Evolutionary conservation across 2,797 vertebrate species (phyloP).

Genomic region (Acipenser transmontanus): DNA sequence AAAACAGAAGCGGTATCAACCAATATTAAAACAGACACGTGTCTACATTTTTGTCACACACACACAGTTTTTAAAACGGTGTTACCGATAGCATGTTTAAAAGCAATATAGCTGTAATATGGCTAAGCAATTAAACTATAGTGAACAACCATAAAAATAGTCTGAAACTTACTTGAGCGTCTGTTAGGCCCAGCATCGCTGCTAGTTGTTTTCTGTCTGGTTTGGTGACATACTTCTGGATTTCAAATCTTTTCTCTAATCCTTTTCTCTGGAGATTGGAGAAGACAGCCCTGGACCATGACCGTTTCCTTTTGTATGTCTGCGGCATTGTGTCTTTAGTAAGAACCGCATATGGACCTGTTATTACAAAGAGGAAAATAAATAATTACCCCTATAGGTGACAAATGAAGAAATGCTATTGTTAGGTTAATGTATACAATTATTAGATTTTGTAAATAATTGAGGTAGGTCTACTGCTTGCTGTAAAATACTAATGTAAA

Average conservation of each 20-base stretch:
- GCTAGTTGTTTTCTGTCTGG: constrained; percentile 95
- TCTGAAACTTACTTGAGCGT: constrained; percentile 77
- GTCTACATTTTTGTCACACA: too few species aligned
- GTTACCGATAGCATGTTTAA: too few species aligned
- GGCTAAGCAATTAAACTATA: too few species aligned
- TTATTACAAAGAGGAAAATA: background rate
- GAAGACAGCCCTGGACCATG: constrained; percentile 95
- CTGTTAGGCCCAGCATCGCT: constrained; percentile 93
- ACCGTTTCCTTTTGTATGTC: constrained; percentile 94
- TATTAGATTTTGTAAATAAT: too few species aligned
- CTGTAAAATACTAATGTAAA: too few species aligned
- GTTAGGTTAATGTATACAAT: background rate
- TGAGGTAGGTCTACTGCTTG: too few species aligned
- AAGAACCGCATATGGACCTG: constrained; percentile 91
- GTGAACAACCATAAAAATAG: too few species aligned
- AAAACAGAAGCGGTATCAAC: too few species aligned
- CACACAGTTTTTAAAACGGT: too few species aligned
- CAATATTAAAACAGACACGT: too few species aligned
- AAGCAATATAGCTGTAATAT: too few species aligned
- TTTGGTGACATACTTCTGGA: constrained; percentile 98
- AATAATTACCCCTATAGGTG: background rate
- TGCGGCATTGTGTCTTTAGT: constrained; percentile 98
- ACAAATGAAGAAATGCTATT: background rate
- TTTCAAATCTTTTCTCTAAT: constrained; percentile 94
- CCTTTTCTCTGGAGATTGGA: constrained; percentile 97